phyloP scores from a whole-genome alignment of 53 echinoderm and acorn worm species.

The Temnopleurus reevesii region DNA sequence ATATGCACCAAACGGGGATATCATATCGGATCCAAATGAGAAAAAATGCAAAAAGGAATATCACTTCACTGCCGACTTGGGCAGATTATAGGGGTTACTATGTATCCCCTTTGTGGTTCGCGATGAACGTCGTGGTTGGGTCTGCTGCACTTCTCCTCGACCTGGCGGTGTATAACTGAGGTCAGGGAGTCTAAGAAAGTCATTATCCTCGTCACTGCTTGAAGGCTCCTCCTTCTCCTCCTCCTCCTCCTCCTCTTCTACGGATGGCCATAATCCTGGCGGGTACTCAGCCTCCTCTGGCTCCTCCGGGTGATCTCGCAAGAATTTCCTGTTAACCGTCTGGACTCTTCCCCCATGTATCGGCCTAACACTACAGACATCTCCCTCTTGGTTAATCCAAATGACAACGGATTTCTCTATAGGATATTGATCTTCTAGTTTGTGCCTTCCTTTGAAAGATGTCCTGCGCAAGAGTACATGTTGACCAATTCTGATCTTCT shows the following conservation, averaged over 20 bases:
- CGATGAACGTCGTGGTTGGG: too few species aligned
- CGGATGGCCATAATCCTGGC: too few species aligned
- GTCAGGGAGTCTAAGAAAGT: too few species aligned
- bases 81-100: too few species aligned
- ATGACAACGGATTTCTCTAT: not conserved
- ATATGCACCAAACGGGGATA: too few species aligned
- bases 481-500: not conserved
- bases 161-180: too few species aligned
- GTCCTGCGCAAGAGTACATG: not conserved
- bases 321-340: not conserved
- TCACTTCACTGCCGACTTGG: too few species aligned
- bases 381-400: conserved; percentile 22
- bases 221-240: not conserved
- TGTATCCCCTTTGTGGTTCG: too few species aligned
- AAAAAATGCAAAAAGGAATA: too few species aligned
- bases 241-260: not conserved
- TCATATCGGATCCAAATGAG: too few species aligned
- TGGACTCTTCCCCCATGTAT: not conserved
- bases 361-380: not conserved
- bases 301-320: not conserved
- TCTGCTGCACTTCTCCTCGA: too few species aligned
- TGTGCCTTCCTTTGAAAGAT: conserved; percentile 25
- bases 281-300: not conserved
- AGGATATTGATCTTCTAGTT: not conserved
- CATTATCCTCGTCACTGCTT: too few species aligned